Percentiles rank a stretch among this genome's conserved stretches.
phyloP scores from a whole-genome alignment of 2,797 vertebrate species.

The Hemibagrus guttatus region DNA sequence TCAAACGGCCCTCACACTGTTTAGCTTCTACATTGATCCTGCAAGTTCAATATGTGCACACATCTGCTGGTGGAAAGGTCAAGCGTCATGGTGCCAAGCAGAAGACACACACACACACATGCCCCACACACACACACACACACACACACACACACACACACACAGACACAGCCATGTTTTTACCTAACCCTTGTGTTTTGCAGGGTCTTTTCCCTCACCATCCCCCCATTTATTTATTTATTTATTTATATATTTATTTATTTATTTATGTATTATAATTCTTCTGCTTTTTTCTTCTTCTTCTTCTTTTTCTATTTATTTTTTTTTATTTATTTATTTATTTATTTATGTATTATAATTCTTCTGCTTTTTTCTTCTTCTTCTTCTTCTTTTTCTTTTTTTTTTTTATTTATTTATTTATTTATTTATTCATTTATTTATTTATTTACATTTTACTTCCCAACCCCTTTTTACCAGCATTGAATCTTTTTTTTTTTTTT shows the following conservation, averaged over 20 bases:
- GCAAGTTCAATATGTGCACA: constrained; percentile 50
- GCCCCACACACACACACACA: constrained; percentile 20
- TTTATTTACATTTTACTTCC: too few species aligned
- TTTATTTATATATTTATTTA: not conserved
- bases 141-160: constrained; percentile 1
- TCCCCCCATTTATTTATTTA: constrained; percentile 2
- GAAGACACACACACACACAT: constrained; percentile 25
- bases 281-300: too few species aligned
- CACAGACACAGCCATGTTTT: not conserved
- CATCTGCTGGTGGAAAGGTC: constrained; percentile 50
- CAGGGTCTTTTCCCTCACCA: not conserved
- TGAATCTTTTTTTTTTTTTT: too few species aligned
- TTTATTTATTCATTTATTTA: too few species aligned
- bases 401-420: too few species aligned
- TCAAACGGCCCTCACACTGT: constrained; percentile 41
- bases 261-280: too few species aligned
- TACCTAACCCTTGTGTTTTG: not conserved
- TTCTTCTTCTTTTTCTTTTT: too few species aligned
- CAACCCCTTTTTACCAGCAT: too few species aligned
- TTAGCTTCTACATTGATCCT: constrained; percentile 59
- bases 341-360: too few species aligned
- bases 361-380: too few species aligned
- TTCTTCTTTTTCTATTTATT: too few species aligned
- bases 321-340: too few species aligned
- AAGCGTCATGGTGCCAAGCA: constrained; percentile 32